Conservation (phyloP, 2,113 vertebrate species). For the Brienomyrus longianalis region DNA sequence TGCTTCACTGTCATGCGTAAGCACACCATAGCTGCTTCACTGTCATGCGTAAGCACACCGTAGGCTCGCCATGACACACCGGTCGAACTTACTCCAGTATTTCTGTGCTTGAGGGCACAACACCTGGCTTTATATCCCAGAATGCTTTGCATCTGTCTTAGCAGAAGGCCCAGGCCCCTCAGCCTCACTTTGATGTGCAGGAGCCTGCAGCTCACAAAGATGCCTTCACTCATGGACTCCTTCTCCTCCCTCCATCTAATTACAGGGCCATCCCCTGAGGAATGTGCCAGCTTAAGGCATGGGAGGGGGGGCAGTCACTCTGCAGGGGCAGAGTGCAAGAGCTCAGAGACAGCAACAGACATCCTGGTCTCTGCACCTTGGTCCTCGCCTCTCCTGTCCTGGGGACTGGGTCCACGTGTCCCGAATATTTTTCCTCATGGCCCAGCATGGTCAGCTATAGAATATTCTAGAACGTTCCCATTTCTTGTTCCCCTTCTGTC, state of each 20-base stretch:
- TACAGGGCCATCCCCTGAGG: slow-evolving; percentile 52
- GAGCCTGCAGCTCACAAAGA: slow-evolving; percentile 26
- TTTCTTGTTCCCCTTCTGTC: background rate
- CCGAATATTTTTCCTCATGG: background rate
- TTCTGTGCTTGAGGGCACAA: background rate
- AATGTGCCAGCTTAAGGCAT: slow-evolving; percentile 34
- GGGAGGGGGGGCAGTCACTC: background rate
- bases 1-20: no score
- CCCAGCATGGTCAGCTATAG: background rate
- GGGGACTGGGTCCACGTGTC: background rate
- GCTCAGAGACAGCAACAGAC: background rate
- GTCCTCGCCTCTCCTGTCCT: background rate
- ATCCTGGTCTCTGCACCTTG: background rate
- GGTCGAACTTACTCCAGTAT: background rate
- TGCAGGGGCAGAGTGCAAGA: background rate
- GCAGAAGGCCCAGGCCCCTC: background rate
- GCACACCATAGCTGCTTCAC: no score
- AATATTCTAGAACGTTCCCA: background rate
- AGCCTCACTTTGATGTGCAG: background rate
- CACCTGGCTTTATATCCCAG: background rate
- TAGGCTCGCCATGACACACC: background rate
- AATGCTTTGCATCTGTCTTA: background rate
- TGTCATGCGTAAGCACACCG: no score
- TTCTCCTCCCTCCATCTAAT: slow-evolving; percentile 51
- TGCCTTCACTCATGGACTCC: slow-evolving; percentile 53